Conservation (phyloP, 2,888 invertebrate genomes). For the Cephus runcator region DNA sequence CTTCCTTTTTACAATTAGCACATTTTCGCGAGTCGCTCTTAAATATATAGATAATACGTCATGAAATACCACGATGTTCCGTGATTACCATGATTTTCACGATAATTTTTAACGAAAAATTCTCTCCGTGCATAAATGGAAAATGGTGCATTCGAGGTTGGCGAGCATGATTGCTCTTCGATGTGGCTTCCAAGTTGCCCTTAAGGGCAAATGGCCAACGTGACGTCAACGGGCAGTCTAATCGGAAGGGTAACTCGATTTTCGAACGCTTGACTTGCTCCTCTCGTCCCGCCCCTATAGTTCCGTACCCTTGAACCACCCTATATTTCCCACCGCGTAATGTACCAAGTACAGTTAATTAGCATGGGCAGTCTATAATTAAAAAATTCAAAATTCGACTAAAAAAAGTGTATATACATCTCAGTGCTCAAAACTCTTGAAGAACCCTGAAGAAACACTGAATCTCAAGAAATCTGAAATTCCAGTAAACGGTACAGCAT, state of each 20-base stretch:
- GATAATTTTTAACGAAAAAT: too few species aligned
- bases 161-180: not conserved
- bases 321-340: not conserved
- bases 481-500: not conserved
- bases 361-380: not conserved
- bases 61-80: too few species aligned
- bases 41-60: too few species aligned
- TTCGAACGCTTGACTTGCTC: not conserved
- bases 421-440: not conserved
- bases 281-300: not conserved
- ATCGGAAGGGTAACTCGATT: not conserved
- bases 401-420: not conserved
- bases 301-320: not conserved
- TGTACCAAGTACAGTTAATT: not conserved
- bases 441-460: not conserved
- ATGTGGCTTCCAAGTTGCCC: not conserved
- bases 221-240: not conserved
- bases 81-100: too few species aligned
- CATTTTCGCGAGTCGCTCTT: too few species aligned
- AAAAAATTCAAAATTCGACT: not conserved
- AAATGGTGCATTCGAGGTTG: not conserved
- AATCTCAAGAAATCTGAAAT: not conserved
- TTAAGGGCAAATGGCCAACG: not conserved
- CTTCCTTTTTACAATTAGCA: too few species aligned
- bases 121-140: not conserved